phyloP scores from a whole-genome alignment of 1,140 invertebrate species.

The Zaprionus camerounensis region DNA sequence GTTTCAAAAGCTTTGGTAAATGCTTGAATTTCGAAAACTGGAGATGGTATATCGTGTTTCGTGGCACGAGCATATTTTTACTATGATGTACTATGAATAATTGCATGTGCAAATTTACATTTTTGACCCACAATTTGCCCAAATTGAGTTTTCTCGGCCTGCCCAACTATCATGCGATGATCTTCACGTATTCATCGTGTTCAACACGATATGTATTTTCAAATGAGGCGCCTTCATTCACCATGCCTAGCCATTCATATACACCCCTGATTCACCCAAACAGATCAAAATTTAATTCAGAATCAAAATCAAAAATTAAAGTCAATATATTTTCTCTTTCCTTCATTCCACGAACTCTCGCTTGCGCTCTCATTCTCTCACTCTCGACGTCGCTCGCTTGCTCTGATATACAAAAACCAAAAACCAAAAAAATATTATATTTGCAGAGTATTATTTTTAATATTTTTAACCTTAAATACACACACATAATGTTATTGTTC shows the following conservation, averaged over 20 bases:
- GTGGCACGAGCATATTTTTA: neutral
- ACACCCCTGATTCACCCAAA: conserved; percentile 5
- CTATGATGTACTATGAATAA: too few species aligned
- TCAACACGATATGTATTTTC: neutral
- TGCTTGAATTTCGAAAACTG: neutral
- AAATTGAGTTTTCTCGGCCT: neutral
- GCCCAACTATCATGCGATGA: neutral
- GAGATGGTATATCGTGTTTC: neutral
- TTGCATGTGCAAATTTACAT: neutral
- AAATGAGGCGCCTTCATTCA: conserved; percentile 1
- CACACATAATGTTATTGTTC: conserved; percentile 16
- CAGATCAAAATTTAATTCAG: conserved; percentile 3
- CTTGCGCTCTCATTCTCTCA: conserved; percentile 16
- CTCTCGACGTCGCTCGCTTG: neutral
- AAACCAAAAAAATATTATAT: neutral
- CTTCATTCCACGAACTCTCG: neutral
- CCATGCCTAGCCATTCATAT: conserved; percentile 13
- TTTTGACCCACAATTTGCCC: neutral
- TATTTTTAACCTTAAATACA: neutral
- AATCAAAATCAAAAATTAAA: conserved; percentile 5
- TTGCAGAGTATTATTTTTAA: conserved; percentile 3
- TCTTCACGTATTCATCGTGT: neutral
- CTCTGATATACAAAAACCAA: neutral
- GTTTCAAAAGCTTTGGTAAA: neutral
- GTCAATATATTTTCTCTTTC: neutral